Conservation (phyloP, 2,113 vertebrate species). For the Eleginops maclovinus region DNA sequence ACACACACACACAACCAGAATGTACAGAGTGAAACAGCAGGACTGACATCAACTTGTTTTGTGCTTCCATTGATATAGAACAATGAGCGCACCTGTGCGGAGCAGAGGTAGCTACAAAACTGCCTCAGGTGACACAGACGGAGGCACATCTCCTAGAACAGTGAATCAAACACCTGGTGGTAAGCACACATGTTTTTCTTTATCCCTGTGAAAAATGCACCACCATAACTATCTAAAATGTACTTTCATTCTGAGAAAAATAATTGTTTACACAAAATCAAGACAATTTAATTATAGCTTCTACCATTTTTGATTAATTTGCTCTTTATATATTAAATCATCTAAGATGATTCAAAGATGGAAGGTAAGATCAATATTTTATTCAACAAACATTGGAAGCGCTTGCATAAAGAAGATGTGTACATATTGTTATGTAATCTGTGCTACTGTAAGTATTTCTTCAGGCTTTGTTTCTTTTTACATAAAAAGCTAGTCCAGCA, state of each 20-base stretch:
- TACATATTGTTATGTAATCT: conserved; percentile 15
- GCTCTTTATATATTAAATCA: background rate
- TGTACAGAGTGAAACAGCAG: conserved; percentile 48
- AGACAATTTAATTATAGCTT: background rate
- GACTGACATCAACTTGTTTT: conserved; percentile 47
- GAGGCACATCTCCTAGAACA: conserved; percentile 41
- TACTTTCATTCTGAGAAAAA: background rate
- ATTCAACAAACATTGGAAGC: conserved; percentile 12
- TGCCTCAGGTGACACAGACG: conserved; percentile 70
- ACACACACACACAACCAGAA: conserved; percentile 5
- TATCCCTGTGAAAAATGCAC: conserved; percentile 37
- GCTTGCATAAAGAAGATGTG: background rate
- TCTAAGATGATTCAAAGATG: conserved; percentile 4
- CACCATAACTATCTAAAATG: background rate
- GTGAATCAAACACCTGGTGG: conserved; percentile 64
- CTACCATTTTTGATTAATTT: background rate
- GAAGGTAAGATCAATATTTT: conserved; percentile 9
- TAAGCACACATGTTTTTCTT: conserved; percentile 8
- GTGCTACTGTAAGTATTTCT: conserved; percentile 42
- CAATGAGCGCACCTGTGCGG: conserved; percentile 68
- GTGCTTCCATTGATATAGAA: conserved; percentile 60
- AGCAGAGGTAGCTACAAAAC: conserved; percentile 68
- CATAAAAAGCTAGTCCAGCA: conserved; percentile 57
- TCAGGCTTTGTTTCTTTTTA: conserved; percentile 33
- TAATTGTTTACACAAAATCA: background rate